These are phyloP conservation scores for Halcyon senegalensis DNA, from an alignment of 2,113 vertebrate genomes.

Conservation along the genomic window DNA sequence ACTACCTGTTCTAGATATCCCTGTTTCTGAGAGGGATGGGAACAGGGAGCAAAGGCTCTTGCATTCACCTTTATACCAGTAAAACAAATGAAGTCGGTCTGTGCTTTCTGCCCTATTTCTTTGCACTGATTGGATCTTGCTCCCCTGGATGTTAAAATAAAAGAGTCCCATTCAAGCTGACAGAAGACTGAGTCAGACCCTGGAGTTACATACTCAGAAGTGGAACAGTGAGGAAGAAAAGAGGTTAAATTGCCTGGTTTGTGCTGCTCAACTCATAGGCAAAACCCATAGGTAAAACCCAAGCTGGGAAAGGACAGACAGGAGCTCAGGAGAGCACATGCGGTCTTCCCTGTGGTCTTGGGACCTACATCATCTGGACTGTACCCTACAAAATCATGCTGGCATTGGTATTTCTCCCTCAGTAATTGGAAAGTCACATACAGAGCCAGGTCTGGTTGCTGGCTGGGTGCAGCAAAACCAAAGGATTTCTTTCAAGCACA, in stretches of 20 bases:
- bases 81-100: not conserved
- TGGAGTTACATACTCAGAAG: not conserved
- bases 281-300: not conserved
- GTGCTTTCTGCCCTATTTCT: not conserved
- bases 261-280: not conserved
- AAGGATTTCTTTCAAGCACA: not conserved
- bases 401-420: not conserved
- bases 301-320: not conserved
- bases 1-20: not conserved
- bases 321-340: not conserved
- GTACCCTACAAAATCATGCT: not conserved
- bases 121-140: not conserved
- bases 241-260: not conserved
- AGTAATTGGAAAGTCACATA: not conserved
- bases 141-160: not conserved
- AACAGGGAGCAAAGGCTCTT: not conserved
- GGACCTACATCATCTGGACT: not conserved
- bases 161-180: not conserved
- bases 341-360: not conserved
- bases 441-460: not conserved
- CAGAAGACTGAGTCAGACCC: not conserved
- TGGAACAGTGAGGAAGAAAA: not conserved
- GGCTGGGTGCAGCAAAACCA: accelerated
- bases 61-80: not conserved
- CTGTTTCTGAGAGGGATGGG: not conserved